Base-by-base conservation (phyloP, 2,113 vertebrate genomes). In the Vicugna pacos region DNA sequence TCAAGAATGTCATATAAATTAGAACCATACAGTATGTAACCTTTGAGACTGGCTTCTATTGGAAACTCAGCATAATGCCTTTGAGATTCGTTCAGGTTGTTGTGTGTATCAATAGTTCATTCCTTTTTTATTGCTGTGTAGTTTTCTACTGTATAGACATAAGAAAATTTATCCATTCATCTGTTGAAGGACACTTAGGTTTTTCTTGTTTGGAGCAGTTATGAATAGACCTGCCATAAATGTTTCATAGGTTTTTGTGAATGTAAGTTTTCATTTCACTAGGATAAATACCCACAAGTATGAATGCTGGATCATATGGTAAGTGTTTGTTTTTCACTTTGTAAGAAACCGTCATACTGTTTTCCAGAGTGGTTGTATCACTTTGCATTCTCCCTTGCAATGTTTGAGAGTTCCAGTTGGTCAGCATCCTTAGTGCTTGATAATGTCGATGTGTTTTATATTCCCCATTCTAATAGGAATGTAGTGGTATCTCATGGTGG, bases 161-260 rank as follows among this genome's bases (percentile, higher is more conserved):
- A 50, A 24, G 14, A 84, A 1, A 86, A 12, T 70, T 73, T 77
- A 38, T 70, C 42, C 26, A 54, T 70, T 79, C 11, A 30, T 64
- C 28, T 17, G 24, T 32, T 83, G 62, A 42, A 88, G 26, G 42
- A 56, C 81, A n/a, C 54, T 91, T 69, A 82, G 46, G 56, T 82
- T 82, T 86, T 89, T 92, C 8, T 30, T 84, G 7, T 85, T 89
- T 89, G 22, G 65, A 48, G 35, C 69, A 70, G 3, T 83, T 85
- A 76, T 82, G 46, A 76, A 42, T 69, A 92, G 46, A 89, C 20
- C 8, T 84, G 28, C 12, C n/a, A 15, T 87, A 96, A 96, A 93
- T n/a, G 65, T 69, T 83, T 83, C 54, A 32, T 6, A 50, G 20
- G 19, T 73, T 92, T 96, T 89, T 89, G 46, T 89, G 32, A 83